A percentile compares a stretch with the other conserved stretches of the same genome.
Conservation (phyloP, 35 echinoderm and acorn worm genomes). For the Acanthaster planci region DNA sequence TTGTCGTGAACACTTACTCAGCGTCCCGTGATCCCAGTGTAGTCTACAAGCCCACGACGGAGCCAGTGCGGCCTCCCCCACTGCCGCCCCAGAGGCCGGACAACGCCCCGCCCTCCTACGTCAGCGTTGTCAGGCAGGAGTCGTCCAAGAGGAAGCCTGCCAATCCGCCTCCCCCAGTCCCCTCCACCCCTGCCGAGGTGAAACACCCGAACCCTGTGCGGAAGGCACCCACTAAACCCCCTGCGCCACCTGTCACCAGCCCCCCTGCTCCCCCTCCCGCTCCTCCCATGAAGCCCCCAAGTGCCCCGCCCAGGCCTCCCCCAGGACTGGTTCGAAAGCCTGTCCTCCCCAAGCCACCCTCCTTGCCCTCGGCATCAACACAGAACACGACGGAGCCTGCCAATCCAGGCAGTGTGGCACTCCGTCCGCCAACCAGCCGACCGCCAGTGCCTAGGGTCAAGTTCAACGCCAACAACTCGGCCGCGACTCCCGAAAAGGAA, state of each 20-base stretch:
- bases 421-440: not conserved
- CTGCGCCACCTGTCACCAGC: not conserved
- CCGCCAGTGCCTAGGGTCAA: slow-evolving; percentile 33
- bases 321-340: too few relatives aligned
- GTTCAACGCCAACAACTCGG: slow-evolving; percentile 39
- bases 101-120: not conserved
- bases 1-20: not conserved
- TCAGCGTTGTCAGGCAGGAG: not conserved
- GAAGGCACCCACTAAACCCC: slow-evolving; percentile 9
- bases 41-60: slow-evolving; percentile 13
- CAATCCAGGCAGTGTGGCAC: not conserved
- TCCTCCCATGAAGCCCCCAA: not conserved
- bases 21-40: not conserved
- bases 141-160: not conserved
- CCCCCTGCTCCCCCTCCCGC: not conserved
- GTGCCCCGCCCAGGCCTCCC: not conserved
- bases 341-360: not conserved
- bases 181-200: not conserved
- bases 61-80: not conserved
- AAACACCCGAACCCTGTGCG: slow-evolving; percentile 1
- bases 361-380: not conserved
- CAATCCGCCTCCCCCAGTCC: slow-evolving; percentile 3
- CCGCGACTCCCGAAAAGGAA: not conserved
- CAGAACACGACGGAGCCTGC: not conserved
- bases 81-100: not conserved